Base-by-base conservation (phyloP, 2,113 vertebrate genomes). In the Saguinus imperator region DNA sequence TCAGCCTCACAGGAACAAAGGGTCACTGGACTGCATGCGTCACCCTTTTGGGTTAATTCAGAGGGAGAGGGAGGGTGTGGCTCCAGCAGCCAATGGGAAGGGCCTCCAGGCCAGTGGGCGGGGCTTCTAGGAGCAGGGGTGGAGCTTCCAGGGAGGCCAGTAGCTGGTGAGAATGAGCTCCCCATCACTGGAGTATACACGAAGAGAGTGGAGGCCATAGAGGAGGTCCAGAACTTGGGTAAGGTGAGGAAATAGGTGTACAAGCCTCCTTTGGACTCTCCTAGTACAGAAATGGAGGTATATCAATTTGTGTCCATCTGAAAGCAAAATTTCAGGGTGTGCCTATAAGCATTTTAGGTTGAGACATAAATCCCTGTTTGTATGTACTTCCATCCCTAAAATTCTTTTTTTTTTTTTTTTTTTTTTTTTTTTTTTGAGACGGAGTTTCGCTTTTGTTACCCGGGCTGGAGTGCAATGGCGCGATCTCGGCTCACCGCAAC, bases 41-140 rank as follows among this genome's bases (percentile, higher is more conserved):
- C 73, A 0, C 18, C 37, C n/a, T 57, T 55, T 8, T 1, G 1
- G 0, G 40, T 61, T 0, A 8, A 29, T 23, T 87, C 11, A 0
- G 6, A 9, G 52, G 79, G 57, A 87, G 14, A 37, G 5, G 9
- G n/a, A n/a, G 29, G 40, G 4, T 23, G 84, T 50, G 77, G 73
- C 43, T 8, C 23, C 77, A 29, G 81, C 55, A 43, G 64, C 29
- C 29, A 32, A 4, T 20, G 73, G 43, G 29, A 7, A 6, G 89
- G 55, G 50, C 43, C 68, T 81, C 37, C 35, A 12, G 25, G 52
- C 1, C 3, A 1, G 29, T 87, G 61, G 40, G 82, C 4, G 73
- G 66, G 32, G 16, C 66, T 58, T 29, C 6, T 13, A 8, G 12
- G 32, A 35, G 10, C 23, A 9, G 12, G 48, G 85, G 29, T n/a